Percentiles rank a stretch among this genome's conserved stretches.
phyloP scores from a whole-genome alignment of 2,888 invertebrate genomes.

The Allophyes oxyacanthae region DNA sequence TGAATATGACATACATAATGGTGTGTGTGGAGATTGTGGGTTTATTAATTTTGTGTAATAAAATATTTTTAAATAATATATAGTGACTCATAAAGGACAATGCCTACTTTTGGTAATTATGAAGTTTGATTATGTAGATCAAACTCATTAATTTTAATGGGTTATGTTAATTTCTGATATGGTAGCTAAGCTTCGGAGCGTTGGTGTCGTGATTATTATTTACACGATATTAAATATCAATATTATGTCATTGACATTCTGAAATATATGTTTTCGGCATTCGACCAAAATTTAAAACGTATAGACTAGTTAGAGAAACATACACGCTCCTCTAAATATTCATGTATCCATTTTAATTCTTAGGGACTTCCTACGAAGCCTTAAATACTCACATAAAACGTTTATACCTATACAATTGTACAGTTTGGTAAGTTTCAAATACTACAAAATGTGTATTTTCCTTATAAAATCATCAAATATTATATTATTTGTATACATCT shows the following conservation, averaged over 20 bases:
- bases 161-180: slow-evolving; percentile 52
- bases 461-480: too few relatives aligned
- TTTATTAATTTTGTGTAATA: slow-evolving; percentile 26
- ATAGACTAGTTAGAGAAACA: too few relatives aligned
- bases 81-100: slow-evolving; percentile 39
- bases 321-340: too few relatives aligned
- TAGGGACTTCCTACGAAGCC: not conserved
- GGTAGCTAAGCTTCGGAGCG: slow-evolving; percentile 19
- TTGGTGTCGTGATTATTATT: slow-evolving; percentile 35
- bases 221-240: not conserved
- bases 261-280: too few relatives aligned
- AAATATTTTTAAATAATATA: slow-evolving; percentile 37
- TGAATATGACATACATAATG: slow-evolving; percentile 40
- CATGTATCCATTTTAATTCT: too few relatives aligned
- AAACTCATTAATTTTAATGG: slow-evolving; percentile 45
- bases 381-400: too few relatives aligned
- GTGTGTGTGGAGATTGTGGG: slow-evolving; percentile 28
- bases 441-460: too few relatives aligned
- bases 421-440: too few relatives aligned
- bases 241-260: too few relatives aligned
- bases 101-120: slow-evolving; percentile 44
- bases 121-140: slow-evolving; percentile 40
- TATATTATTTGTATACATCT: too few relatives aligned
- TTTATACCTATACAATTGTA: too few relatives aligned
- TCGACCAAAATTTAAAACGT: too few relatives aligned